Evolutionary conservation across 2,797 vertebrate species (phyloP), one percentile per base, ranked within the genome.

Genomic region (Urosaurus nigricauda): DNA sequence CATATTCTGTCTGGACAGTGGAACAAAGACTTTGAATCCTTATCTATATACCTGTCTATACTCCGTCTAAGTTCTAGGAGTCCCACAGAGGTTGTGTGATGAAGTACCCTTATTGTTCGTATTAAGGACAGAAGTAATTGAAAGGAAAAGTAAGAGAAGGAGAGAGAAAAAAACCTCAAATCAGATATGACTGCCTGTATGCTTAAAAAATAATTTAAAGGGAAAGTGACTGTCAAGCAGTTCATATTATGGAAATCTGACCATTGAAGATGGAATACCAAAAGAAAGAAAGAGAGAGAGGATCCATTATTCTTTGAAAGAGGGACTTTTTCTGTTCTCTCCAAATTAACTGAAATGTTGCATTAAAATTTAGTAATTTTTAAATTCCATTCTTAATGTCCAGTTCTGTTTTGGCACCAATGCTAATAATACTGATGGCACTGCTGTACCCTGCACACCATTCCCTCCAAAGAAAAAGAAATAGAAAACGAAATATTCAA

Each of bases 71-170:
- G 95, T 96, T 92, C 94, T 94, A 87, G 96, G 95, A 95, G 96
- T 96, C 96, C 96, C 92, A 95, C 95, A 95, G 90, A 92, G 96
- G 96, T 96, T 94, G 94, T 96, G 93, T 95, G 84, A 94, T 83
- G 93, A 95, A 88, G 89, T 88, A 91, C 92, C 84, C 94, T 96
- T 95, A 96, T 97, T 97, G 97, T 97, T 97, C 96, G n/a, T 95
- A 94, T 95, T 95, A 96, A 96, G 96, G 97, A 95, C 90, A 94
- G 94, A 95, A 96, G 96, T 97, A 97, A 97, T 97, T 97, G 97
- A 97, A 97, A 97, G 97, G 97, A 97, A 96, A 96, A 96, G 96
- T 95, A 93, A 95, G 95, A 94, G 95, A 96, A 97, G 96, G 94
- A 68, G 53, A 60, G 77, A 24, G 9, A 16, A n/a, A 35, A 96